Evolutionary conservation across 2,113 vertebrate genomes (phyloP).

Genomic region (Chaenocephalus aceratus): DNA sequence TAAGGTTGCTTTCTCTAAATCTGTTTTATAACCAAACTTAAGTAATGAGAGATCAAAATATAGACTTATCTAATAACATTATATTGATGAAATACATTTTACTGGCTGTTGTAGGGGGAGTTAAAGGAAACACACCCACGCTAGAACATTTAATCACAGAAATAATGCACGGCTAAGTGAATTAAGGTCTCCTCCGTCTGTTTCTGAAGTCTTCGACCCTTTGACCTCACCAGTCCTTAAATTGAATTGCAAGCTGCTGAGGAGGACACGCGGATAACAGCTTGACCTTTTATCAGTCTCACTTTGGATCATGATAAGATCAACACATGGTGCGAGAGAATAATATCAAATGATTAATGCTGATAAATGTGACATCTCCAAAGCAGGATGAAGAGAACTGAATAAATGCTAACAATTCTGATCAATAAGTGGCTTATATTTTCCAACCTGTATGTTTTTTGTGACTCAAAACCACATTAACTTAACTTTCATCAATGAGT

Average conservation of each 20-base stretch:
- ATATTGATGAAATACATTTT: background rate
- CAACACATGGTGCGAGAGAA: background rate
- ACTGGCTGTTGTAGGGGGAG: background rate
- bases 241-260: constrained; percentile 13
- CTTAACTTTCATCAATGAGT: background rate
- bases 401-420: no score
- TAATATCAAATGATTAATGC: background rate
- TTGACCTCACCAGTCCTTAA: background rate
- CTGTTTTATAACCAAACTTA: background rate
- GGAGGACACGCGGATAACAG: constrained; percentile 2
- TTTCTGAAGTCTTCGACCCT: background rate
- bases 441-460: background rate
- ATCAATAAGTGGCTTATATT: no score
- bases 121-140: constrained; percentile 19
- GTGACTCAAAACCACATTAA: background rate
- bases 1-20: background rate
- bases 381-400: background rate
- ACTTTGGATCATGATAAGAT: background rate
- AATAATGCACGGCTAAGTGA: constrained; percentile 18
- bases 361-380: background rate
- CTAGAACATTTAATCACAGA: background rate
- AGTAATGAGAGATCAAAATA: background rate
- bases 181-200: constrained; percentile 19
- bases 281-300: constrained; percentile 8
- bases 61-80: background rate